Conservation (phyloP, 92 coral and sea anemone species). For the Zoanthus gigantus region DNA sequence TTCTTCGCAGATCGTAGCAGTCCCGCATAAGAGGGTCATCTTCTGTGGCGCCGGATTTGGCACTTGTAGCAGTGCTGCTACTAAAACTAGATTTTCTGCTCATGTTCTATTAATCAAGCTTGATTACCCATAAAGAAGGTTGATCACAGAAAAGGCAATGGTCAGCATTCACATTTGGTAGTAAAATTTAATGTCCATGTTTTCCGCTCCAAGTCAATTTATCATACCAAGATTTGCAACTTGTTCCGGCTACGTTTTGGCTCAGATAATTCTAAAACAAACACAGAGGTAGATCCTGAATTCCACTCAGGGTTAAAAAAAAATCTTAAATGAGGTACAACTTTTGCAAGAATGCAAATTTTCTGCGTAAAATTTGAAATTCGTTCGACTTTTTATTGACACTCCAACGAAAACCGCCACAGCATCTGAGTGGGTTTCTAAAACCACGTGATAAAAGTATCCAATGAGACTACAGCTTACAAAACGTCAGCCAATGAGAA, state of each 20-base stretch:
- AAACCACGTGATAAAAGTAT: constrained; percentile 61
- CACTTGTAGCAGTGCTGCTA: constrained; percentile 88
- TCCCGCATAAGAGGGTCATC: constrained; percentile 98
- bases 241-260: not conserved
- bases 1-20: constrained; percentile 93
- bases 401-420: constrained; percentile 90
- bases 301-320: not conserved
- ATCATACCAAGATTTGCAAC: not conserved
- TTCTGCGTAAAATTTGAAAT: constrained; percentile 61
- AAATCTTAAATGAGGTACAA: not conserved
- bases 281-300: not conserved
- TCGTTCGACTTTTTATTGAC: constrained; percentile 86
- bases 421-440: constrained; percentile 82
- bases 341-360: constrained; percentile 45
- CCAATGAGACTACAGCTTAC: constrained; percentile 67
- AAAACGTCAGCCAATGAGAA: constrained; percentile 70
- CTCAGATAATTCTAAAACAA: not conserved
- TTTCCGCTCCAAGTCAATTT: not conserved
- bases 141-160: constrained; percentile 15
- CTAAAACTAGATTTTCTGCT: constrained; percentile 97
- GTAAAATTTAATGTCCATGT: not conserved
- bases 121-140: constrained; percentile 11
- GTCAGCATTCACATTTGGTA: not conserved
- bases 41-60: constrained; percentile 82
- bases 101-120: constrained; percentile 65